Evolutionary conservation across 2,888 invertebrate species (phyloP), one percentile per base, ranked within the genome.

Genomic region (Dinocampus coccinellae): DNA sequence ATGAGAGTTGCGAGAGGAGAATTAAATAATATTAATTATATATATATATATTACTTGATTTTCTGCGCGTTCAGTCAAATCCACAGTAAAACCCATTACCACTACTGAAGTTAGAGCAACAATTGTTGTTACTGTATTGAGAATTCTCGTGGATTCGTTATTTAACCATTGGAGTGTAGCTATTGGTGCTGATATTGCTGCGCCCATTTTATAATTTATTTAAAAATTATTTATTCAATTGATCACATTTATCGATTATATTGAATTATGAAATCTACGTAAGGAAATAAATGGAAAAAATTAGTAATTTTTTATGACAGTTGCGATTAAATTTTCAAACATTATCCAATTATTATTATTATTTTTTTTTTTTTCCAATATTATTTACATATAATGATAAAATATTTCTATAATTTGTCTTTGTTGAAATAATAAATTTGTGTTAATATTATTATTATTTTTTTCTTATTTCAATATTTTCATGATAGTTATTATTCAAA

Each of bases 41-140:
- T 55, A 13, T 3, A 11, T 22, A 9, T 20, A n/a, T n/a, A n/a
- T n/a, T n/a, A 79, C 79, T 69, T 72, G 72, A 6, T 65, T 42
- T 3, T 69, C 63, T 10, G 77, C 76, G 57, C 70, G 72, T 39
- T 76, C 74, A 52, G 77, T 77, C 24, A 77, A 77, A 74, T 78
- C 73, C 11, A 61, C 69, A 26, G 75, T 24, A 52, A 77, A 73
- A 3, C 66, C 71, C 22, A 75, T 53, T 63, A 77, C 74, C 9
- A 72, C 53, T 60, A 75, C 70, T 47, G 77, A 64, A 13, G 76
- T 78, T 67, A 78, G 70, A 58, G 72, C 55, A 62, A 79, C 71
- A 72, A 80, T 53, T 57, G 76, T 69, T 26, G 77, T 72, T 42
- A 69, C 66, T 70, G 73, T 75, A 60, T 68, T 39, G 47, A 79